Evolutionary conservation across 2,888 invertebrate genomes (phyloP), one percentile per base, ranked within the genome.

Genomic region (Dicyrtomina minuta): DNA sequence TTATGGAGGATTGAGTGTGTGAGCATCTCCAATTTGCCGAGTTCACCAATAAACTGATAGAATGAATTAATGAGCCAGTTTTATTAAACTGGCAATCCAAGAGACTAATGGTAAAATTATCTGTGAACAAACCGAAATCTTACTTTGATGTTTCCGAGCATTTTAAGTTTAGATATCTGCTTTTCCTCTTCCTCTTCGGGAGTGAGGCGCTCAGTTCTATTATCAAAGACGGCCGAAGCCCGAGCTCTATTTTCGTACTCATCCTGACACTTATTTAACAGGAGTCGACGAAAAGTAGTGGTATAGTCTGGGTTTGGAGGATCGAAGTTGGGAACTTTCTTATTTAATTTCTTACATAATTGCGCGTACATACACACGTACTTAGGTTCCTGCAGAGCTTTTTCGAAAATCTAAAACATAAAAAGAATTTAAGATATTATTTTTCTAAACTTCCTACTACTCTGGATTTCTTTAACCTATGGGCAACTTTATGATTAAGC

Each of bases 321-420:
- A 84, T 93, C 93, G 85, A 93, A 91, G 86, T 94, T 95, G 80
- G 96, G 94, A 81, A 95, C 94, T 88, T 96, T 94, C 87, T 96
- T 93, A 85, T 93, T 93, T 84, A 98, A 88, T 86, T 95, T 90
- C 85, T 94, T 94, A 89, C 97, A 98, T 87, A 98, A 89, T 88
- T 95, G 94, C 85, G 96, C 97, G 86, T 97, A 97, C 93, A 97
- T 93, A 88, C 93, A 95, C 91, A 96, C 96, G 89, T 97, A 98
- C 87, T 97, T 97, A 81, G 96, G 96, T 88, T 98, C 97, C 89
- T 97, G 96, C 84, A 97, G 90, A 83, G 97, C 96, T 88, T 98
- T 97, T 85, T 97, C 96, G 85, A 97, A 97, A 85, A 97, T 96
- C 87, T 96, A 87, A 79, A 88, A 85, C 33, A 74, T 67, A 55